Evolutionary conservation across 64 coral and sea anemone species (phyloP), one percentile per base, ranked within the genome.

Genomic region (Astreopora myriophthalma): DNA sequence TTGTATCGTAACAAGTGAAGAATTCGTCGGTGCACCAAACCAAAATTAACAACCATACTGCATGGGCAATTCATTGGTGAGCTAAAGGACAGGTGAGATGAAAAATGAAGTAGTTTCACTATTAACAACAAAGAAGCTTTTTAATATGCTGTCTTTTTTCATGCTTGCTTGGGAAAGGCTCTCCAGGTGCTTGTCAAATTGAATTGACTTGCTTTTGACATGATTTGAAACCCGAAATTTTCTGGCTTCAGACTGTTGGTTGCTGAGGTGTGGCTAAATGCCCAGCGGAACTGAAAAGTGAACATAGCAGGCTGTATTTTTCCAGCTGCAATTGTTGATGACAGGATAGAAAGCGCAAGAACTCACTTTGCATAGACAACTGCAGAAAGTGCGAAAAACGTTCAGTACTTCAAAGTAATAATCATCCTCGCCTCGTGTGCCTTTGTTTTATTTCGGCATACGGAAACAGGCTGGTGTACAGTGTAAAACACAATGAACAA

Each of bases 281-380:
- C 6, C 55, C 33, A 37, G 8, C 52, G 64, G 17, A 64, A 82
- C 33, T 37, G 31, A 63, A 64, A 39, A 82, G 37, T 63, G 79
- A 37, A n/a, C 6, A 34, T 7, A n/a, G 20, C 20, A 63, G 32
- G 79, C 79, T 82, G 79, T 82, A 82, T 82, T 82, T 82, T 82
- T 30, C 7, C 79, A 82, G 79, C 79, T 82, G 79, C 55, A 38
- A 8, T 62, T 33, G 36, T 57, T 55, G 60, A 64, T 82, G 60
- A 48, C 48, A 32, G 32, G 28, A 58, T 34, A 17, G 30, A 12
- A 7, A 20, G 29, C 51, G 76, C 20, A 80, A 58, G n/a, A 51
- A 80, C 12, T 34, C 6, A n/a, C 58, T 80, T n/a, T 35, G 7
- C 16, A 55, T 8, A 60, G 16, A 34, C 51, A 38, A 38, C 27